Conservation (phyloP, 2,888 invertebrate genomes). For the Apotomis turbidana region DNA sequence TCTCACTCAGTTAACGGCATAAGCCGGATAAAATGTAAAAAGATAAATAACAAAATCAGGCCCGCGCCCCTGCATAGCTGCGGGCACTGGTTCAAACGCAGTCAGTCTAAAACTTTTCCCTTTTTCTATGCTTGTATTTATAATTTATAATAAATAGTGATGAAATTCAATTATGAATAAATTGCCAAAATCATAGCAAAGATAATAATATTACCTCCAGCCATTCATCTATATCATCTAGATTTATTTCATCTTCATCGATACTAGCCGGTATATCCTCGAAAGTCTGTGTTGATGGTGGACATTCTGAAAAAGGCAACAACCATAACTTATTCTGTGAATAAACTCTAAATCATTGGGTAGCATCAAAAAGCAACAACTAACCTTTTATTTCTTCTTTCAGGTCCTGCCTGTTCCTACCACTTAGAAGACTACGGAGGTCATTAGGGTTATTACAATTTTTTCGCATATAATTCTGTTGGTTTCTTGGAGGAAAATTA, state of each 20-base stretch:
- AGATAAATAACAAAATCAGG: too few species aligned
- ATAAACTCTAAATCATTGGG: too few species aligned
- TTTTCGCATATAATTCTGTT: not conserved
- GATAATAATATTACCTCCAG: constrained; percentile 45
- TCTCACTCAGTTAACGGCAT: too few species aligned
- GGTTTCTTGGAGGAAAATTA: not conserved
- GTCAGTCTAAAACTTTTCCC: too few species aligned
- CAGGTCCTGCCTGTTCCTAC: constrained; percentile 38
- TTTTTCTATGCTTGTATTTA: too few species aligned
- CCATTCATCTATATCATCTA: constrained; percentile 47
- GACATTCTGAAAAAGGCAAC: not conserved
- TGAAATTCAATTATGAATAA: too few species aligned
- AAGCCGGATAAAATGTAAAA: too few species aligned
- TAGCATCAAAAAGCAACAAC: constrained; percentile 5
- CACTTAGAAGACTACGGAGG: constrained; percentile 51
- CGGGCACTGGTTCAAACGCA: too few species aligned
- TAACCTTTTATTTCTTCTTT: not conserved
- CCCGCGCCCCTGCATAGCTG: too few species aligned
- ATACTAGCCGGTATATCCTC: not conserved
- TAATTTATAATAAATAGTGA: too few species aligned
- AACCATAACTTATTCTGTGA: not conserved
- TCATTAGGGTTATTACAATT: constrained; percentile 44
- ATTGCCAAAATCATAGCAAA: not conserved
- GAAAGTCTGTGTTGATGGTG: not conserved
- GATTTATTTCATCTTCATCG: constrained; percentile 34